Base-by-base conservation (phyloP, 1,140 invertebrate genomes). In the Zaprionus kolodkinae region DNA sequence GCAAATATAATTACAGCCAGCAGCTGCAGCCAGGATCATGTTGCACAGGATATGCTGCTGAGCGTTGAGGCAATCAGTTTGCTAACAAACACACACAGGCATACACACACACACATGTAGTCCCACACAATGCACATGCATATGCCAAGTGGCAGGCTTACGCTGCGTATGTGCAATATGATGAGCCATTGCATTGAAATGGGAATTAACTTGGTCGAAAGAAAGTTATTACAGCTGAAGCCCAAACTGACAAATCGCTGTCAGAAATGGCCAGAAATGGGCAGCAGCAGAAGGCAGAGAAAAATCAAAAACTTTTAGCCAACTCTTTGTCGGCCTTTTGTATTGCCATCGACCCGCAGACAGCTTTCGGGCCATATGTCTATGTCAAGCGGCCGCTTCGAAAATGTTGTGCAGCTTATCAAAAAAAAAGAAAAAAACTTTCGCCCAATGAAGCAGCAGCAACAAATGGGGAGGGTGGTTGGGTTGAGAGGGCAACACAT, bases 1-100 rank as follows among this genome's bases (percentile, higher is more conserved):
- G 83, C 71, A 82, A 86, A 87, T 82, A 86, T 86, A 86, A 86
- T 87, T 86, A 82, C 76, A 45, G 76, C 48, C 43, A 64, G 63
- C 69, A 81, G 57, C 43, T 61, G 63, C 69, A 87, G 73, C 71
- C 10, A 68, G 71, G 36, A 61, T 68, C 63, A 59, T 80, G 65
- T 76, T 45, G 67, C 63, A 71, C 43, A 56, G 78, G 65, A 74
- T 63, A 86, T 78, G 40, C n/a, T 45, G 40, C n/a, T 15, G n/a
- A 45, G 40, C n/a, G 40, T 45, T 55, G 27, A 62, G 52, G 72
- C 80, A 80, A 85, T 79, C 81, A 66, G 33, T 72, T 67, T 79
- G 69, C 71, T 83, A 81, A 65, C 80, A 67, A 66, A 75, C 50
- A 66, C 55, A 64, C 48, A 63, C 55, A 72, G 27, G 50, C 57